Conservation (phyloP, 1,140 invertebrate genomes). For the Plutomurus gul region DNA sequence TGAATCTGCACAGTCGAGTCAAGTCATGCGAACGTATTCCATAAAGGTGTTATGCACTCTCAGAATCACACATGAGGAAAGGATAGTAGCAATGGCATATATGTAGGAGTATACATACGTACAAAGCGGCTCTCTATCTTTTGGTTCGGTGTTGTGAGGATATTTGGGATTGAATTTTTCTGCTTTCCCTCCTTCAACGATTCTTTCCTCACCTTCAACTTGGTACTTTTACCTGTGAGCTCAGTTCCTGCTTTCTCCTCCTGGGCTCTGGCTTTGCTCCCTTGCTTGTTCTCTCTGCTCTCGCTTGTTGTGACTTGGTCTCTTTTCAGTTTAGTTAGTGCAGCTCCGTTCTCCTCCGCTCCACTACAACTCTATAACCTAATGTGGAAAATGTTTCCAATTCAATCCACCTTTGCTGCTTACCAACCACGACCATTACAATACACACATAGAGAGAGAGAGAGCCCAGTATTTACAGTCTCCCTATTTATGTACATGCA, state of each 20-base stretch:
- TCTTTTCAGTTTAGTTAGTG: not conserved
- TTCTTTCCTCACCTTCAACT: slow-evolving; percentile 16
- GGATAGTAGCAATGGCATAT: too few relatives aligned
- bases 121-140: not conserved
- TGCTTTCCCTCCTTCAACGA: not conserved
- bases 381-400: slow-evolving; percentile 19
- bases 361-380: not conserved
- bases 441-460: too few relatives aligned
- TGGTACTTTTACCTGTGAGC: slow-evolving; percentile 17
- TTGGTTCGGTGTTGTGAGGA: not conserved
- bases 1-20: too few relatives aligned
- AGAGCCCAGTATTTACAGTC: too few relatives aligned
- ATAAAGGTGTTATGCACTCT: slow-evolving; percentile 19
- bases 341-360: not conserved
- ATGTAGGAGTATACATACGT: too few relatives aligned
- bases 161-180: slow-evolving; percentile 9
- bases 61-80: not conserved
- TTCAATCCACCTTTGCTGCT: not conserved
- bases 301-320: not conserved
- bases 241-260: too few relatives aligned
- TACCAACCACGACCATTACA: too few relatives aligned
- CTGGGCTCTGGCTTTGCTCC: not conserved
- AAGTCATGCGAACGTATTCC: too few relatives aligned
- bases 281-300: not conserved
- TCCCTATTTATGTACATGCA: not conserved